A percentile compares a stretch with the other conserved stretches of the same genome.
Evolutionary conservation across 1,140 invertebrate genomes (phyloP).

Genomic region (Bombus terrestris): DNA sequence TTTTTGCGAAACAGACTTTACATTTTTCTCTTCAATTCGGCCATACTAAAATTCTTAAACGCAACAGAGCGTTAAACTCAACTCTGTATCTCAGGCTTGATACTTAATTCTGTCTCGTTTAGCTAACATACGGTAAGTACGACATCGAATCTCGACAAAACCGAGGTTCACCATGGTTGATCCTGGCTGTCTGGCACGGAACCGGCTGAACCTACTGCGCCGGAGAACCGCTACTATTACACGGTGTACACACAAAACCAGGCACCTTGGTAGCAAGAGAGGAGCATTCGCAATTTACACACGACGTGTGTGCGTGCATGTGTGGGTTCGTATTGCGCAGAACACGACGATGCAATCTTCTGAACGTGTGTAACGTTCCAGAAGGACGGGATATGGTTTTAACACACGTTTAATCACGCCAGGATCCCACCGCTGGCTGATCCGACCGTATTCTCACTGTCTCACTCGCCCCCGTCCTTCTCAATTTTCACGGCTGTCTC

Average conservation of each 20-base stretch:
- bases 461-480: background rate
- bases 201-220: slow-evolving; percentile 22
- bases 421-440: slow-evolving; percentile 27
- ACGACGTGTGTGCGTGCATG: background rate
- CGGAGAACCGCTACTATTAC: background rate
- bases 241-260: background rate
- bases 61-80: background rate
- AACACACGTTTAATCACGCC: slow-evolving; percentile 59
- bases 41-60: background rate
- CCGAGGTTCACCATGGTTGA: slow-evolving; percentile 1
- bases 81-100: background rate
- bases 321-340: slow-evolving; percentile 16
- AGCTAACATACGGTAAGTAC: slow-evolving; percentile 12
- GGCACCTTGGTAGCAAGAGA: slow-evolving; percentile 24
- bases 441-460: slow-evolving; percentile 10
- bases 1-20: background rate
- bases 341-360: slow-evolving; percentile 23
- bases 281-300: slow-evolving; percentile 9
- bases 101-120: background rate
- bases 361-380: slow-evolving; percentile 21
- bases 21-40: no score
- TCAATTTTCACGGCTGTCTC: slow-evolving; percentile 25
- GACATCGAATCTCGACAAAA: slow-evolving; percentile 5
- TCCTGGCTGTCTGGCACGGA: slow-evolving; percentile 5
- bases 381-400: slow-evolving; percentile 43